Conservation (phyloP, 2,888 invertebrate genomes). For the Elaeidobius kamerunicus region DNA sequence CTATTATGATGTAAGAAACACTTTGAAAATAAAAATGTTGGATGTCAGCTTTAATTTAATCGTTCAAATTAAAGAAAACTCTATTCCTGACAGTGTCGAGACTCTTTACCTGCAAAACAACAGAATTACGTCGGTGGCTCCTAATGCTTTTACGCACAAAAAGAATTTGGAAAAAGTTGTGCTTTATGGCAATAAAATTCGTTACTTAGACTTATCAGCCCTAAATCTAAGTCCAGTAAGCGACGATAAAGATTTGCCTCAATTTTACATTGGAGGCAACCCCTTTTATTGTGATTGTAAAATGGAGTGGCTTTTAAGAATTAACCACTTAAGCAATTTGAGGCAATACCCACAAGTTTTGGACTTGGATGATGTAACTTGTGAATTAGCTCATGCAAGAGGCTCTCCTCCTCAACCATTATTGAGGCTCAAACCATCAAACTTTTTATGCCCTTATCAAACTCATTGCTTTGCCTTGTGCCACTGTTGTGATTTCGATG, state of each 20-base stretch:
- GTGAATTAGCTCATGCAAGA: constrained; percentile 67
- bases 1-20: constrained; percentile 64
- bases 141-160: constrained; percentile 70
- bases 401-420: constrained; percentile 62
- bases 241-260: constrained; percentile 67
- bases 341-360: constrained; percentile 75
- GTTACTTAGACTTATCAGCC: constrained; percentile 68
- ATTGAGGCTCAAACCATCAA: constrained; percentile 66
- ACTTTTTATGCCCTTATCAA: constrained; percentile 79
- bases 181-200: constrained; percentile 70
- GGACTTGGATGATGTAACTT: constrained; percentile 75
- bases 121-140: constrained; percentile 64
- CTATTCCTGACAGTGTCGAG: constrained; percentile 71
- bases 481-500: constrained; percentile 87
- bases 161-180: constrained; percentile 72
- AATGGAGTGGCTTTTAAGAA: constrained; percentile 82
- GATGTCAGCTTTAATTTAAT: constrained; percentile 74
- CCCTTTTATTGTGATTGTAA: constrained; percentile 83
- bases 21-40: constrained; percentile 68
- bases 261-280: constrained; percentile 78
- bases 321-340: constrained; percentile 70
- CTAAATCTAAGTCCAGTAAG: constrained; percentile 65
- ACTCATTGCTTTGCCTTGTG: constrained; percentile 82
- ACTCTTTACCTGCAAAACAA: constrained; percentile 73
- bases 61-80: constrained; percentile 63